Evolutionary conservation across 2,113 vertebrate genomes (phyloP), one percentile per base, ranked within the genome.

Genomic region (Larimichthys polyactis): DNA sequence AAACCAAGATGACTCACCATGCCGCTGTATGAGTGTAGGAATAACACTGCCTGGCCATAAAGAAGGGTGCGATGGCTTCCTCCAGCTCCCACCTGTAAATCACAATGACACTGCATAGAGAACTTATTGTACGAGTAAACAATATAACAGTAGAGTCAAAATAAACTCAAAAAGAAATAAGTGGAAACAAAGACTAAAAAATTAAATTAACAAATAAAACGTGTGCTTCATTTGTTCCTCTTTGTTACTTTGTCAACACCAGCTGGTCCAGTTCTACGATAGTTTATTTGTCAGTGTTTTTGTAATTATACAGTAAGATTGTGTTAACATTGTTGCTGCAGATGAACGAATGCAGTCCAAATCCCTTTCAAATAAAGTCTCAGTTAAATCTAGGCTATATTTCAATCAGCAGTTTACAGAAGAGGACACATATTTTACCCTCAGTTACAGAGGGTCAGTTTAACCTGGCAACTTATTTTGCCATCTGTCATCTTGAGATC

Each of bases 31-130:
- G 97, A 97, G 83, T 99, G 98, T n/a, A 95, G 96, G 48, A 99
- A 95, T 88, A 99, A 78, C 52, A 99, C 95, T 0, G 98, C 96
- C 11, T 99, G 98, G 4, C 98, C 98, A 0, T 99, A 99, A 1
- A 99, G 96, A 16, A 99, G 96, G 0, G 98, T 99, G 48, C 97
- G 96, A 90, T 96, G 96, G 24, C 96, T 96, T 0, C 96, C 96
- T 36, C 96, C 96, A 73, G 96, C 96, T 32, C 94, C 95, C 46
- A 94, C 94, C 97, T 99, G 91, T 49, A 74, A 27, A 70, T 46
- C 3, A 71, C 20, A 83, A 40, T 17, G n/a, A 22, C 4, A 40
- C 4, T 48, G n/a, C 7, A 60, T 20, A 11, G 1, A 70, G 4
- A 49, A 58, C 20, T 43, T 17, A 17, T 10, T 63, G 51, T 7